Evolutionary conservation across 2,888 invertebrate species (phyloP).

Genomic region (Miltochrista miniata): DNA sequence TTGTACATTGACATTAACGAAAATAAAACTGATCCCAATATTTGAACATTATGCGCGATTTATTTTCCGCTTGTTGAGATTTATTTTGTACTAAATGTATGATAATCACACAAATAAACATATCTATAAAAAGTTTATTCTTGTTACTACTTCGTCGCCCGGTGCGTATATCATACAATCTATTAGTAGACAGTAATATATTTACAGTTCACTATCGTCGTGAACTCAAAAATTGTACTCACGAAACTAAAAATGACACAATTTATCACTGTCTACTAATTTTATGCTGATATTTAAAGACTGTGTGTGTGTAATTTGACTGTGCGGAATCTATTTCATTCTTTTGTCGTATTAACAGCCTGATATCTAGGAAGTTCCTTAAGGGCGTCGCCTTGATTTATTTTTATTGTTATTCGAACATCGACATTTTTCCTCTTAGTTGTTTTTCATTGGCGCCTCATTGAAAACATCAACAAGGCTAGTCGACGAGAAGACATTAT

Average conservation of each 20-base stretch:
- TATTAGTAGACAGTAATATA: conserved; percentile 13
- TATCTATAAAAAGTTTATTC: conserved; percentile 27
- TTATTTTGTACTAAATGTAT: conserved; percentile 19
- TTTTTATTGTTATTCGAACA: neutral
- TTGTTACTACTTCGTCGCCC: conserved; percentile 12
- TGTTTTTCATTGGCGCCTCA: neutral
- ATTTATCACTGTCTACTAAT: conserved; percentile 27
- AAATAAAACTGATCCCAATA: conserved; percentile 12
- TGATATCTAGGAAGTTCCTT: conserved; percentile 6
- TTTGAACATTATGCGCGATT: conserved; percentile 15
- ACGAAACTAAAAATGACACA: conserved; percentile 20
- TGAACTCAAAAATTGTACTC: conserved; percentile 8
- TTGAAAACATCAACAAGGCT: neutral
- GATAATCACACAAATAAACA: conserved; percentile 26
- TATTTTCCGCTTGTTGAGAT: conserved; percentile 3
- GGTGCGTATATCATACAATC: conserved; percentile 17
- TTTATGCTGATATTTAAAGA: conserved; percentile 9
- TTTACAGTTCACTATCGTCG: conserved; percentile 1
- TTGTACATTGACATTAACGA: conserved; percentile 11
- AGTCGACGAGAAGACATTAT: no score
- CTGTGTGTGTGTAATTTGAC: no score
- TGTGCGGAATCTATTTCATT: no score
- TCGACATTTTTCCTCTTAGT: neutral
- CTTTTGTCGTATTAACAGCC: conserved; percentile 1
- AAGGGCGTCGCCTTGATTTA: neutral